Evolutionary conservation across 2,113 vertebrate genomes (phyloP).

Genomic region (Thermophis baileyi): DNA sequence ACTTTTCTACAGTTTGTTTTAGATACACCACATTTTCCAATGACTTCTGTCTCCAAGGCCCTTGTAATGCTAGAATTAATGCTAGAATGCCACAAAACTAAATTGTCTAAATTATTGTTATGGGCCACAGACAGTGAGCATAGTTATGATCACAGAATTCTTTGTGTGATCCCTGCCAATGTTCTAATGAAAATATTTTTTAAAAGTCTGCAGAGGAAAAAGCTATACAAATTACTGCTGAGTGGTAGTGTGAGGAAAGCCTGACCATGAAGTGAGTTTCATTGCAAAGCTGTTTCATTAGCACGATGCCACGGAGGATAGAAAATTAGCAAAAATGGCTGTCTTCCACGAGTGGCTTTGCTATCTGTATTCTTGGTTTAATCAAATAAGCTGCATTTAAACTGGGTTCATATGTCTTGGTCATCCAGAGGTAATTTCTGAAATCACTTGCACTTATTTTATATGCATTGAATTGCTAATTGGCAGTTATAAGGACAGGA

Average conservation of each 20-base stretch:
- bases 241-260: neutral
- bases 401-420: neutral
- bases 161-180: neutral
- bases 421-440: neutral
- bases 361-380: neutral
- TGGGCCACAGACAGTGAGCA: neutral
- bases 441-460: neutral
- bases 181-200: neutral
- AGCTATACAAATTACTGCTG: neutral
- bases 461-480: neutral
- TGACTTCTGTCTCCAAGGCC: neutral
- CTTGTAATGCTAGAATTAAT: no score
- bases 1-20: neutral
- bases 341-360: neutral
- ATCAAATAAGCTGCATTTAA: neutral
- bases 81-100: neutral
- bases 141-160: neutral
- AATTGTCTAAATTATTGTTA: neutral
- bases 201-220: neutral
- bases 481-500: neutral
- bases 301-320: neutral
- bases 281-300: neutral
- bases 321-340: neutral
- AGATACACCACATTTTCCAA: neutral
- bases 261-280: neutral